Conservation (phyloP, 2,797 vertebrate species). For the Pempheris klunzingeri region DNA sequence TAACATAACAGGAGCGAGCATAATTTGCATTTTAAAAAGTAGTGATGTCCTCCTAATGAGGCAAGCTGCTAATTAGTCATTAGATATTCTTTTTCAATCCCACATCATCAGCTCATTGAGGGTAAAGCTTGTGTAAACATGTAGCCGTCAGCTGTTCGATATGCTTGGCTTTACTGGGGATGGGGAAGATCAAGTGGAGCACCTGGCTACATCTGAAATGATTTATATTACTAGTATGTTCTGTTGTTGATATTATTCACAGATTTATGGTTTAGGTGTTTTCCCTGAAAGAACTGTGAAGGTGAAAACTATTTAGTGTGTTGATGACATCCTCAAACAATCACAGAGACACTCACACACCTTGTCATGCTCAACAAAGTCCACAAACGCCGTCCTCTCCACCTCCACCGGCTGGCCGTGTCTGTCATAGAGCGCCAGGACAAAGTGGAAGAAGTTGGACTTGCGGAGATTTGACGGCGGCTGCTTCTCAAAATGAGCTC, state of each 20-base stretch:
- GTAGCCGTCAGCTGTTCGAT: constrained; percentile 81
- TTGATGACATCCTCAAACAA: background rate
- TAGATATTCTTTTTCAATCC: constrained; percentile 84
- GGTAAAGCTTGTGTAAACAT: constrained; percentile 80
- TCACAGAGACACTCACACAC: constrained; percentile 76
- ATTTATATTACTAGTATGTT: background rate
- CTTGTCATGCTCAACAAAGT: constrained; percentile 99
- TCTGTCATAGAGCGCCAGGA: constrained; percentile 96
- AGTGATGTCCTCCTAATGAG: constrained; percentile 84
- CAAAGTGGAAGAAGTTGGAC: constrained; percentile 99
- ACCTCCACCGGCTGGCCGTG: constrained; percentile 98
- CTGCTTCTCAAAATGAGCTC: constrained; percentile 99
- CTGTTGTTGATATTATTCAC: background rate
- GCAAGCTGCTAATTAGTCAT: constrained; percentile 85
- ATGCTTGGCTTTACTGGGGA: constrained; percentile 68
- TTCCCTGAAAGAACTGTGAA: background rate
- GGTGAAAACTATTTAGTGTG: background rate
- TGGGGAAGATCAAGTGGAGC: constrained; percentile 61
- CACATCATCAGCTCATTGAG: constrained; percentile 79
- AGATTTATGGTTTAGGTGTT: background rate
- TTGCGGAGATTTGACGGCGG: constrained; percentile 98
- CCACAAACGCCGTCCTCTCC: constrained; percentile 95
- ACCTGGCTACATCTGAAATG: constrained; percentile 59
- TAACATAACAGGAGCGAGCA: constrained; percentile 78
- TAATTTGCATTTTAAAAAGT: constrained; percentile 83